These are phyloP conservation scores for Neoitamus cyanurus DNA, from an alignment of 2,888 invertebrate genomes.

Conservation along the genomic window DNA sequence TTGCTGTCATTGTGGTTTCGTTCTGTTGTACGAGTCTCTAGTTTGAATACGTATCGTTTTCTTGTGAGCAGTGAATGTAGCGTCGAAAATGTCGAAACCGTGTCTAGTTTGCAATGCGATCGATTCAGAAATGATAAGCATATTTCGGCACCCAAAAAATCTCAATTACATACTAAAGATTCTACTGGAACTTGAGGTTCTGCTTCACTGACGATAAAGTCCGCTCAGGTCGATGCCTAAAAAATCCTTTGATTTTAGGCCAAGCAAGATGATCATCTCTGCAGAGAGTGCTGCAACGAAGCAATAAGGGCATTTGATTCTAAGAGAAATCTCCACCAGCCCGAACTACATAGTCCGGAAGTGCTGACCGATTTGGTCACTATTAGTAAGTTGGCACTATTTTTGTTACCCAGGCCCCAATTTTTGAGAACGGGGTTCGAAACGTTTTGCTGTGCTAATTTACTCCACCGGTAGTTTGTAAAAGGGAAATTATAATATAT, in stretches of 20 bases:
- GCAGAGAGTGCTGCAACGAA: slow-evolving; percentile 50
- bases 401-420: no score
- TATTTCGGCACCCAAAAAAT: slow-evolving; percentile 45
- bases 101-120: slow-evolving; percentile 46
- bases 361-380: not conserved
- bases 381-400: no score
- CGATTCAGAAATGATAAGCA: slow-evolving; percentile 43
- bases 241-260: slow-evolving; percentile 43
- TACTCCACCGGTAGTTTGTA: no score
- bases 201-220: not conserved
- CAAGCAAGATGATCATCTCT: slow-evolving; percentile 47
- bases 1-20: no score
- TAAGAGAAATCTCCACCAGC: slow-evolving; percentile 48
- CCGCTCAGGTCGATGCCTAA: no score
- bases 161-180: slow-evolving; percentile 41
- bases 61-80: no score
- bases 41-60: no score
- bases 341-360: not conserved
- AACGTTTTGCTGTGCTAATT: no score
- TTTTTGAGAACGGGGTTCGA: no score
- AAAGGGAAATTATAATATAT: no score
- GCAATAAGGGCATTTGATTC: slow-evolving; percentile 49
- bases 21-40: no score
- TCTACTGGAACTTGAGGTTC: slow-evolving; percentile 28
- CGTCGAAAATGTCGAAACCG: slow-evolving; percentile 38